Evolutionary conservation across 1,140 invertebrate species (phyloP).

Genomic region (Mactra quadrangularis): DNA sequence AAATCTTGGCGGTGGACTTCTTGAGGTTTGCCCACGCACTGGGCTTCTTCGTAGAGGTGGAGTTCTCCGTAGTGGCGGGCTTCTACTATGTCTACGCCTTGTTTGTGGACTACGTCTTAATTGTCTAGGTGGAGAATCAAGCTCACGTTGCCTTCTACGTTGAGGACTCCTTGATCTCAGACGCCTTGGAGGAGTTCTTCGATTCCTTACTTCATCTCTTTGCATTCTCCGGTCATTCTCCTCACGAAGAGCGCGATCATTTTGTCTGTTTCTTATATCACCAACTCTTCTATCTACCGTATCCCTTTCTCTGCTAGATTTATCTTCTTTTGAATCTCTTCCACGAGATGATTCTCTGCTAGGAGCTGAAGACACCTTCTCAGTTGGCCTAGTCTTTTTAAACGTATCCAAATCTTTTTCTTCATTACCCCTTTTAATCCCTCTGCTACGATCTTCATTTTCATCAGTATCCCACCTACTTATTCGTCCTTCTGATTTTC

Average conservation of each 20-base stretch:
- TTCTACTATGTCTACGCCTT: too few species aligned
- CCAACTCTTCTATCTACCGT: neutral
- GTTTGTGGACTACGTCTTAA: too few species aligned
- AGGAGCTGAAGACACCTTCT: neutral
- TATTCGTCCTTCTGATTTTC: neutral
- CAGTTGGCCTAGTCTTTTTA: neutral
- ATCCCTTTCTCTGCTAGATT: neutral
- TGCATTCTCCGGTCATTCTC: too few species aligned
- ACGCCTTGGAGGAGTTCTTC: neutral
- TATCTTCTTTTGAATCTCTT: neutral
- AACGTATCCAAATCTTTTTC: constrained; percentile 4
- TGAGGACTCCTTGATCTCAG: neutral
- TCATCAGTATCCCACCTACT: neutral
- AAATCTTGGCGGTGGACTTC: too few species aligned
- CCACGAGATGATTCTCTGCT: neutral
- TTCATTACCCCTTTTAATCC: neutral
- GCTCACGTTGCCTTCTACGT: too few species aligned
- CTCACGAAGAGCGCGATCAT: too few species aligned
- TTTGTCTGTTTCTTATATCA: neutral
- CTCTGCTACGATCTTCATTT: neutral
- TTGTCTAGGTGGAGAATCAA: too few species aligned
- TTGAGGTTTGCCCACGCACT: too few species aligned
- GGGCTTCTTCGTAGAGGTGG: too few species aligned
- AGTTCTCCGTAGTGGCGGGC: too few species aligned
- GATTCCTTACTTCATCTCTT: too few species aligned